Evolutionary conservation across 2,113 vertebrate species (phyloP), one percentile per base, ranked within the genome.

Genomic region (Ranitomeya imitator): DNA sequence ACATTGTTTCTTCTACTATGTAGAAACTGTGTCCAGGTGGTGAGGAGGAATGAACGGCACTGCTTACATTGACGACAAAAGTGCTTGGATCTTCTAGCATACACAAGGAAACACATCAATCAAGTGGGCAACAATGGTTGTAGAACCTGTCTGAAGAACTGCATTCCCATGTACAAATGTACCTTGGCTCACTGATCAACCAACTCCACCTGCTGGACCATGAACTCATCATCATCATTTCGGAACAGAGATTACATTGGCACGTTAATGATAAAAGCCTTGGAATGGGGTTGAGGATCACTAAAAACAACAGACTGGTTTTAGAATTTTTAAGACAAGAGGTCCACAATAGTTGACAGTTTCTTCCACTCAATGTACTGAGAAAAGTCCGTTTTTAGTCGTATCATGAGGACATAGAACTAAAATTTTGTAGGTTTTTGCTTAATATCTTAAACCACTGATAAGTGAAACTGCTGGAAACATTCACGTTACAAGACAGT

Each of bases 41-140:
- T 84, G 54, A 61, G 57, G 59, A 63, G 69, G 57, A 77, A 82
- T 60, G 67, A 60, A 13, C 71, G 76, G 74, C 45, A 26, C 57
- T 83, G 69, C 69, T 74, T 88, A 61, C 37, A 83, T 45, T 88
- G 80, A 83, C 15, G 80, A 88, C 79, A 88, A 88, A 88, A 83
- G 80, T 84, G 71, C 87, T 88, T 88, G 87, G 87, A 88, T 88
- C 71, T 88, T 57, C 80, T 83, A 83, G 57, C 80, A 88, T 69
- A 77, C 57, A 83, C 86, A 83, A 21, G 55, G 61, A 88, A 61
- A 76, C 80, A 63, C 80, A 88, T 88, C 87, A 88, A 88, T 88
- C 87, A 88, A 74, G 82, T 83, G 83, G 81, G 81, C 87, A 88
- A 83, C 59, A 88, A 88, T 83, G 80, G 87, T 16, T 76, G 87